Evolutionary conservation across 2,797 vertebrate genomes (phyloP).

Genomic region (Alcedo atthis): DNA sequence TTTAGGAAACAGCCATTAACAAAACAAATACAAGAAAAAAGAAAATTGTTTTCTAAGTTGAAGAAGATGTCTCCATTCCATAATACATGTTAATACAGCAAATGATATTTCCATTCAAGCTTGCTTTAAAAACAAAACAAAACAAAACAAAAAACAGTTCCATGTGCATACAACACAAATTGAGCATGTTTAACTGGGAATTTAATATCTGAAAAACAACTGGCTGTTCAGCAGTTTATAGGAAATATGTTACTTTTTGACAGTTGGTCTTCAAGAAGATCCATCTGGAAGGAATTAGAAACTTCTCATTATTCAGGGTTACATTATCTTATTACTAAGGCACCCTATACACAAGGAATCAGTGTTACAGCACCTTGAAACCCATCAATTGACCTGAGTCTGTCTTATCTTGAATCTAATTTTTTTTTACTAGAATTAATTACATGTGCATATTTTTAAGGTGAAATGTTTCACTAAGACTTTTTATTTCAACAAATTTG

Average conservation of each 20-base stretch:
- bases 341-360: background rate
- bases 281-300: background rate
- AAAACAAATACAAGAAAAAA: background rate
- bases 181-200: background rate
- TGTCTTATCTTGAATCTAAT: background rate
- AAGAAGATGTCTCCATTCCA: background rate
- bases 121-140: background rate
- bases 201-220: background rate
- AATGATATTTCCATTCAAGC: background rate
- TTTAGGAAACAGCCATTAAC: background rate
- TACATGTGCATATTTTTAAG: background rate
- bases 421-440: background rate
- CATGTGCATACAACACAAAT: background rate
- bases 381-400: background rate
- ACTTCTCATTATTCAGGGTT: background rate
- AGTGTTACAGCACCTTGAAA: background rate
- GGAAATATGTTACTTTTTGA: background rate
- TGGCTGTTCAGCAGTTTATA: background rate
- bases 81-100: background rate
- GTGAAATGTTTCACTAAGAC: rapidly evolving
- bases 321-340: background rate
- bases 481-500: background rate
- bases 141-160: background rate
- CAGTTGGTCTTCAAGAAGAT: background rate
- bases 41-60: background rate